Base-by-base conservation (phyloP, 2,797 vertebrate species). In the Somateria mollissima region DNA sequence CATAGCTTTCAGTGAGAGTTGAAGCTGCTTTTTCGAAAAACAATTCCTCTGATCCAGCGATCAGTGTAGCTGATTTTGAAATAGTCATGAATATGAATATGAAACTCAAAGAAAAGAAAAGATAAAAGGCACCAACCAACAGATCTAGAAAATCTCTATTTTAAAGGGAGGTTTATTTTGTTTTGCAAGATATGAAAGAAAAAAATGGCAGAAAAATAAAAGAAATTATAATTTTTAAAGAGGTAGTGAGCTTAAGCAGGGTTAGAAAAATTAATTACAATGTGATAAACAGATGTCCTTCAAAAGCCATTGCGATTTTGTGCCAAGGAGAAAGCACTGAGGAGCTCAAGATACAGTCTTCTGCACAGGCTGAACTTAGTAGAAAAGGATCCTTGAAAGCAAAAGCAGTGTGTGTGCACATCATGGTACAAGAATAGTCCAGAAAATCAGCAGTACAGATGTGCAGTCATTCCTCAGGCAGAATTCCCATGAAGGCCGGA, bases 21-120 rank as follows among this genome's bases (percentile, higher is more conserved):
- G 65, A 83, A 87, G 78, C 78, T 89, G 58, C 51, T 77, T 93
- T 54, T 75, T 77, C 75, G 45, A 95, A 84, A n/a, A 94, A 22
- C 57, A 75, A 32, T 79, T 93, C 90, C 79, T 93, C 87, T 89
- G 81, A 90, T 89, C 25, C 43, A 83, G 72, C 39, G 71, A 62
- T 87, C 10, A n/a, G 77, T 19, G 28, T 72, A 83, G 37, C 69
- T 93, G 61, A 87, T 89, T 91, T 73, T 95, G 65, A 67, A 80
- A 95, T 71, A 90, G 72, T 82, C 34, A 70, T 87, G 14, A 66
- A 60, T 91, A 47, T 89, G 34, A 93, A 87, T 75, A 71, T 67
- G 70, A 85, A 92, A 76, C 65, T 75, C 64, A 84, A 75, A 53
- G 24, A 60, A 24, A 67, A 70, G 0, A 3, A 39, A 19, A 49